These are phyloP conservation scores for Eubasilissa splendida DNA, from an alignment of 2,888 invertebrate genomes.

Conservation along the genomic window DNA sequence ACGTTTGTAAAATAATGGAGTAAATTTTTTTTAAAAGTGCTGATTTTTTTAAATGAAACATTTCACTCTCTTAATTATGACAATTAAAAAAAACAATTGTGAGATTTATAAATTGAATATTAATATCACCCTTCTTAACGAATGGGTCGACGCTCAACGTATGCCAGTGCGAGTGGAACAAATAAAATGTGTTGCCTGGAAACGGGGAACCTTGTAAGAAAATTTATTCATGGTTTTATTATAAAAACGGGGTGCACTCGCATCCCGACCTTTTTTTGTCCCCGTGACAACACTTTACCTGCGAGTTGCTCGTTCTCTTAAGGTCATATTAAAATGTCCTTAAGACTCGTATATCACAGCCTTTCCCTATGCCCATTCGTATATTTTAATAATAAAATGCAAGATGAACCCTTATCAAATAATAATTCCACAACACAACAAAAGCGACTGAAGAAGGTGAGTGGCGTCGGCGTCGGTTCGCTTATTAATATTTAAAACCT, in stretches of 20 bases:
- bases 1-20: no score
- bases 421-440: slow-evolving; percentile 33
- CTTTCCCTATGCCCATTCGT: slow-evolving; percentile 20
- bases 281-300: neutral
- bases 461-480: neutral
- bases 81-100: no score
- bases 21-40: no score
- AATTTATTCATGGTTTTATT: neutral
- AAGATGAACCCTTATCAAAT: slow-evolving; percentile 57
- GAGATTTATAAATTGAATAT: no score
- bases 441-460: slow-evolving; percentile 21
- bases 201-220: neutral
- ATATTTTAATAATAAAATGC: slow-evolving; percentile 57
- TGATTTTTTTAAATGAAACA: no score
- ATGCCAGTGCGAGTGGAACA: no score
- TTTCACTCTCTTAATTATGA: no score
- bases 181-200: no score
- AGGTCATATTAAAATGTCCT: slow-evolving; percentile 29
- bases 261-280: neutral
- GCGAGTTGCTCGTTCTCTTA: neutral
- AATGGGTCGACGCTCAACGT: no score
- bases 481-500: slow-evolving; percentile 37
- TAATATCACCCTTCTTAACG: no score
- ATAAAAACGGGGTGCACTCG: neutral
- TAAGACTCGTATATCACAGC: slow-evolving; percentile 42